Percentiles rank a stretch among this genome's conserved stretches.
Evolutionary conservation across 2,888 invertebrate species (phyloP).

Genomic region (Lydus trimaculatus): DNA sequence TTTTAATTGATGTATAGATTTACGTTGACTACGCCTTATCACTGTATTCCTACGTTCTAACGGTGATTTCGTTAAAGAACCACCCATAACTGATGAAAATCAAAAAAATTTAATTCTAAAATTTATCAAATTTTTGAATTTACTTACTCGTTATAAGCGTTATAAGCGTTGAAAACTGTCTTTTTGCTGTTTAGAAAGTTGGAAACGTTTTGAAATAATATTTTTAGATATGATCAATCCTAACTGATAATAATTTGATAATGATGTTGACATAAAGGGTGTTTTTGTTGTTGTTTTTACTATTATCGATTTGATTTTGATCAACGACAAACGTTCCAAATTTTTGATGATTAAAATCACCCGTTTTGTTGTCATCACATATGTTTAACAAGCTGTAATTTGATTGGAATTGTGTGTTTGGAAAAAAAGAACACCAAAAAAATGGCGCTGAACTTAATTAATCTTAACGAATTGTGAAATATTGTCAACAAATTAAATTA

Average conservation of each 20-base stretch:
- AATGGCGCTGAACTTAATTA: background rate
- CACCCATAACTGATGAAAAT: constrained; percentile 33
- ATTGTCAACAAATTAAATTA: constrained; percentile 2
- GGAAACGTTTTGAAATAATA: background rate
- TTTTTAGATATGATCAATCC: background rate
- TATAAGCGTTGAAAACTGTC: background rate
- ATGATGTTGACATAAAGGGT: background rate
- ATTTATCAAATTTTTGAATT: too few species aligned
- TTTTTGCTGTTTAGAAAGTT: too few species aligned
- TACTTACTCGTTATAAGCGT: background rate
- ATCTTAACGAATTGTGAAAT: background rate
- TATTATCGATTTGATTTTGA: background rate
- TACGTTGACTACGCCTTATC: constrained; percentile 40
- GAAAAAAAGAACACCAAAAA: background rate
- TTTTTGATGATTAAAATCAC: background rate
- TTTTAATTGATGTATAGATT: constrained; percentile 39
- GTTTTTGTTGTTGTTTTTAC: background rate
- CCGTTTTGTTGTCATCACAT: background rate
- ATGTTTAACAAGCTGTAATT: background rate
- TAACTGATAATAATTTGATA: background rate
- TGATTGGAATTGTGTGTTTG: background rate
- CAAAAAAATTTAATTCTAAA: background rate
- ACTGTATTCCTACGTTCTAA: constrained; percentile 45
- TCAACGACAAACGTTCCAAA: background rate
- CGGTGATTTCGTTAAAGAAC: constrained; percentile 39